Evolutionary conservation across 2,888 invertebrate genomes (phyloP), one percentile per base, ranked within the genome.

Genomic region (Ichneumon xanthorius): DNA sequence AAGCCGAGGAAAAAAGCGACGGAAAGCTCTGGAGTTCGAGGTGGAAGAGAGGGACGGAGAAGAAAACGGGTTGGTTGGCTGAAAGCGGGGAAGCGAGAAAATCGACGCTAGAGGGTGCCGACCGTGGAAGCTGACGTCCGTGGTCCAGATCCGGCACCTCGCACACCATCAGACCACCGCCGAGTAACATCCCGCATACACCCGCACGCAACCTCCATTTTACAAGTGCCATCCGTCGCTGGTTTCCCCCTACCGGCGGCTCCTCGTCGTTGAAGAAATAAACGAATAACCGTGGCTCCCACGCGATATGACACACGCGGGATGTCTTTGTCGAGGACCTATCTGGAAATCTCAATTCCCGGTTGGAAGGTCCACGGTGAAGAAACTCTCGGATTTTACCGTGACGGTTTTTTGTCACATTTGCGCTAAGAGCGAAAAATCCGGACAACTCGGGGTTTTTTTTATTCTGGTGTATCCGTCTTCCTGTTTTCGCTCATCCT

Each of bases 1-100:
- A 55, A 63, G 45, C 72, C 26, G 58, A 26, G 37, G 26, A 33
- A 58, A 61, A 71, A 61, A 58, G 37, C 68, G 73, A 63, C 40
- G 45, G 30, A 58, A 11, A 48, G 50, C 37, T 33, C 48, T 45
- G 22, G 11, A 26, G 58, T 16, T 14, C 45, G 45, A 14, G 65
- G 37, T 7, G 45, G 33, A 45, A 53, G 30, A 33, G 65, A 73
- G 14, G 50, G 61, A 48, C n/a, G 37, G 73, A 63, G 70, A 79
- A 76, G 71, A 79, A 76, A 73, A 58, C 40, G 26, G 67, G 58
- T 19, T 61, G 65, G 58, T 40, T 63, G 77, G 77, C 37, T 63
- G 82, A 75, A 45, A 70, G 72, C 70, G 76, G 65, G 65, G 63
- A 79, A 67, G 85, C 67, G 68, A 78, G 81, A 76, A 81, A 82